These are phyloP conservation scores for Fratercula arctica DNA, from an alignment of 2,797 vertebrate genomes.

Conservation along the genomic window DNA sequence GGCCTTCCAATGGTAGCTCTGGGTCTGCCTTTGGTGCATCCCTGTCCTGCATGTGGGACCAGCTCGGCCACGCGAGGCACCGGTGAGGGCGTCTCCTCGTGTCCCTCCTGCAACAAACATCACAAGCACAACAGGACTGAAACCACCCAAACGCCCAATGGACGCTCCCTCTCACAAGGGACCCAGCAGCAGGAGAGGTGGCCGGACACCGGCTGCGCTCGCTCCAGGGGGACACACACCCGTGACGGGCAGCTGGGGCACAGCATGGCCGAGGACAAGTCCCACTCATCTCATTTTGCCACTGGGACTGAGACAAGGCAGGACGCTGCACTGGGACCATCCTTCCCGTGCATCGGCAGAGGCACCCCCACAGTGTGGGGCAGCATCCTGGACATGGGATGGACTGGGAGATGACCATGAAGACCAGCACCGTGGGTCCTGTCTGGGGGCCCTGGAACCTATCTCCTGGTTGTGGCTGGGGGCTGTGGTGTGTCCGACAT, in stretches of 20 bases:
- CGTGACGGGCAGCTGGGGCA: not conserved
- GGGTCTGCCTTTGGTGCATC: not conserved
- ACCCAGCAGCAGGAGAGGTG: not conserved
- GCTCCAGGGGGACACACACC: accelerated
- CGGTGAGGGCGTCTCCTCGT: accelerated
- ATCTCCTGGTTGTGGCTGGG: not conserved
- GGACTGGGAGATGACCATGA: not conserved
- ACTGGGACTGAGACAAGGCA: not conserved
- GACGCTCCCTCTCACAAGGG: not conserved
- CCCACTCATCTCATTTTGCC: not conserved
- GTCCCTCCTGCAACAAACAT: not conserved
- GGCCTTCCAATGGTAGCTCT: not conserved
- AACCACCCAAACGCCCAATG: accelerated
- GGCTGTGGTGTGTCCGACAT: not conserved
- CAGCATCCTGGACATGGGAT: accelerated
- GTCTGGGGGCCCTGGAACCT: not conserved
- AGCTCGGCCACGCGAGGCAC: not conserved
- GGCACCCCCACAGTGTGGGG: not conserved
- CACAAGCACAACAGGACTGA: not conserved
- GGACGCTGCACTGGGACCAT: not conserved
- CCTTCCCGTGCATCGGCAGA: not conserved
- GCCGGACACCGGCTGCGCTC: accelerated
- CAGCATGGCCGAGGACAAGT: not conserved
- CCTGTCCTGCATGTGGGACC: accelerated
- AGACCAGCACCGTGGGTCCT: not conserved